A percentile compares a stretch with the other conserved stretches of the same genome.
Evolutionary conservation across 1,140 invertebrate species (phyloP).

Genomic region (Scaptomyza graminum): DNA sequence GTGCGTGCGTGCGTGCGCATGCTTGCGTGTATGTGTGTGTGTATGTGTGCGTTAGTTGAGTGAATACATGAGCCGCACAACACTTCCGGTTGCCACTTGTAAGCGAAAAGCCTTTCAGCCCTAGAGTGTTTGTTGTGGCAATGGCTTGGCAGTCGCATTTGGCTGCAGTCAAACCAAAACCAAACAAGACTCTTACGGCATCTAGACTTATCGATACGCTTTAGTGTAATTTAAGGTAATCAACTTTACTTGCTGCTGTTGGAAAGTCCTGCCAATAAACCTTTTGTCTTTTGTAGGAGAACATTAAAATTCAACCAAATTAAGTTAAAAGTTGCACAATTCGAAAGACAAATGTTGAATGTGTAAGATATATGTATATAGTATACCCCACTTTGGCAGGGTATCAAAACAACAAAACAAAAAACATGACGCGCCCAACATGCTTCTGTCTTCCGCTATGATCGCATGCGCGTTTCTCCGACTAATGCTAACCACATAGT

Average conservation of each 20-base stretch:
- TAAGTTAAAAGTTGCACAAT: too few species aligned
- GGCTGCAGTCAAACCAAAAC: slow-evolving; percentile 17
- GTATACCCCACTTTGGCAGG: slow-evolving; percentile 1
- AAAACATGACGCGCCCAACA: slow-evolving; percentile 41
- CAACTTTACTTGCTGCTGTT: too few species aligned
- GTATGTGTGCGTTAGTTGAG: slow-evolving; percentile 46
- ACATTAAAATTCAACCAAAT: too few species aligned
- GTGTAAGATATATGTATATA: too few species aligned
- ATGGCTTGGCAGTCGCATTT: slow-evolving; percentile 38
- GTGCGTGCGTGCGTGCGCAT: slow-evolving; percentile 15
- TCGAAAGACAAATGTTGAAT: too few species aligned
- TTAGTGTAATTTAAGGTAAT: too few species aligned
- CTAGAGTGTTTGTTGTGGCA: slow-evolving; percentile 74
- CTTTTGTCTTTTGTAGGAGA: too few species aligned
- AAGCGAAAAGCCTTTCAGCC: slow-evolving; percentile 73
- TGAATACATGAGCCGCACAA: slow-evolving; percentile 76
- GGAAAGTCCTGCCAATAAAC: too few species aligned
- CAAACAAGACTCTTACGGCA: not conserved
- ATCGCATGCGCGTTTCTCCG: slow-evolving; percentile 38
- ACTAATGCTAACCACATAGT: slow-evolving; percentile 45
- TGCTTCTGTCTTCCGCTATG: slow-evolving; percentile 45
- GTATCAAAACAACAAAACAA: slow-evolving; percentile 23
- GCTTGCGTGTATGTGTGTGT: slow-evolving; percentile 12
- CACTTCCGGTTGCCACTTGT: slow-evolving; percentile 82
- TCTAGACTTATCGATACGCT: too few species aligned